phyloP scores from a whole-genome alignment of 2,113 vertebrate species.

The Bostrychus sinensis region DNA sequence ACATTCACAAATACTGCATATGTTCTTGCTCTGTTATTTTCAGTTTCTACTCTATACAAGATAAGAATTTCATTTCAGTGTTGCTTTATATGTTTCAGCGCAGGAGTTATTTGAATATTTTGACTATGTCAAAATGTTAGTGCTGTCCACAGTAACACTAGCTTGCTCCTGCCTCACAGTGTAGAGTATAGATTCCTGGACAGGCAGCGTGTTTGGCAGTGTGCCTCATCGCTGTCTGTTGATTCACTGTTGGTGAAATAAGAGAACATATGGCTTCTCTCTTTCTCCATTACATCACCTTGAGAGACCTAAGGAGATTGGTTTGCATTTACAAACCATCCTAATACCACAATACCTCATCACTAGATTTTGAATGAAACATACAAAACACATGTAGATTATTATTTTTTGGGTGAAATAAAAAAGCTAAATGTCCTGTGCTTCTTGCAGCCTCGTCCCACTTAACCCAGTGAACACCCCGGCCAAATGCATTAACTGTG shows the following conservation, averaged over 20 bases:
- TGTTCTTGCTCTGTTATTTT: not conserved
- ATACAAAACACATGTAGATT: not conserved
- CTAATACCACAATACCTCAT: not conserved
- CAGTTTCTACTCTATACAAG: not conserved
- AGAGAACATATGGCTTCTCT: conserved; percentile 67
- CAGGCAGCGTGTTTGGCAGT: conserved; percentile 52
- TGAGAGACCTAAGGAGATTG: conserved; percentile 55
- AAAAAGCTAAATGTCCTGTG: conserved; percentile 16
- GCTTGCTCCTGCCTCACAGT: conserved; percentile 7
- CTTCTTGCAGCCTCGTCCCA: conserved; percentile 26
- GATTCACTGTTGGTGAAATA: conserved; percentile 72
- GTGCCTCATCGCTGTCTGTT: conserved; percentile 62
- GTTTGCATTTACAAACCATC: conserved; percentile 33
- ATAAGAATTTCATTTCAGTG: not conserved
- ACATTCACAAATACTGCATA: too few relatives aligned
- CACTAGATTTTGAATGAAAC: not conserved
- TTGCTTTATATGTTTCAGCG: not conserved
- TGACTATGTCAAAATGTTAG: conserved; percentile 50
- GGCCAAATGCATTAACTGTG: conserved; percentile 52
- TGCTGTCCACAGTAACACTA: conserved; percentile 32
- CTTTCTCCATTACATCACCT: conserved; percentile 72
- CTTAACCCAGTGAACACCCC: conserved; percentile 42
- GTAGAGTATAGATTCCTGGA: conserved; percentile 59
- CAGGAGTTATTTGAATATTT: conserved; percentile 8
- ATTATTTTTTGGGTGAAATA: not conserved